Evolutionary conservation across 2,888 invertebrate genomes (phyloP), one percentile per base, ranked within the genome.

Genomic region (Pyralis farinalis): DNA sequence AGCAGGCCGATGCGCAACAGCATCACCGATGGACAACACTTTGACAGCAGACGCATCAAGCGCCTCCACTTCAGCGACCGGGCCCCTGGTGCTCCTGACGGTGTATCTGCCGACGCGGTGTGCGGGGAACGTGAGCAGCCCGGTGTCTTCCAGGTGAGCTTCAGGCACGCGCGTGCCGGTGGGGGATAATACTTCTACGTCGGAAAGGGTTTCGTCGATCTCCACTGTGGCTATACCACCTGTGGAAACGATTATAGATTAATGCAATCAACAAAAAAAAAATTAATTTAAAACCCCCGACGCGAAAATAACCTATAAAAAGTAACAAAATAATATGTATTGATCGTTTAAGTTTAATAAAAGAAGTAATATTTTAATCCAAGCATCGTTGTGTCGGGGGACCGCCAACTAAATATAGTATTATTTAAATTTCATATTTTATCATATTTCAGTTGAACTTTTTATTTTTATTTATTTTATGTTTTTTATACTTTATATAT

Each of bases 1-100:
- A 9, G 95, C 95, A 1, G 96, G 96, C 40, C 95, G 91, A 75
- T 96, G 95, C 41, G 95, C 95, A 29, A 94, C 90, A 0, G 95
- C 87, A 61, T 96, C 96, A 0, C 93, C 93, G 36, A 94, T 92
- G 41, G 94, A 94, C 42, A 93, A 87, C 31, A 95, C 91, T 57
- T 93, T 92, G 5, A 94, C 94, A 39, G 93, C 91, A 0, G 91
- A 81, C 0, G 96, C 94, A 70, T 96, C 96, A 36, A 96, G 93
- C 0, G 95, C 95, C 58, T 97, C 96, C 1, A 97, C 85, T 33
- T 87, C 88, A 0, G 87, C 87, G 0, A 88, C 55, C 0, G 81
- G 74, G 0, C 86, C 87, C 8, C 77, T 53, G 0, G 78, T 40
- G 37, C 67, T 75, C 35, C 92, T 91, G 42, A 97, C 92, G 27